Base-by-base conservation (phyloP, 2,797 vertebrate genomes). In the Poecile montanus region DNA sequence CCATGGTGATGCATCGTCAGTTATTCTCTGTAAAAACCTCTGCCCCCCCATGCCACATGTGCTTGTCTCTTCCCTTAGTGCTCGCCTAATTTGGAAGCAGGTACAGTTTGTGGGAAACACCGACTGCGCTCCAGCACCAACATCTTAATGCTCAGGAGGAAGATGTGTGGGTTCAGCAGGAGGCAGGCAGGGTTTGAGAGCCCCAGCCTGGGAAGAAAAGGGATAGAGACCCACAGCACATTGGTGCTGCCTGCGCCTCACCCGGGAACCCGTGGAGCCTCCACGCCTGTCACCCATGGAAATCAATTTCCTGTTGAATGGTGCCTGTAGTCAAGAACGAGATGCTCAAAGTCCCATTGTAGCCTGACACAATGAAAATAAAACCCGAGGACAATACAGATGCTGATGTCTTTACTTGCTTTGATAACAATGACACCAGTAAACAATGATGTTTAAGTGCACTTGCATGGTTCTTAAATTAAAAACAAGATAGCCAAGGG, bases 401-500 rank as follows among this genome's bases (percentile, higher is more conserved):
- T 95, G 86, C 93, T 96, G 95, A 97, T 91, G 91, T 97, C 97
- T 97, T 96, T 91, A 96, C 96, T 96, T 94, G 96, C 94, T 96
- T 95, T 96, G 95, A 96, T 96, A 97, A 97, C 96, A 94, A 95
- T 95, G 96, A 96, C 94, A 97, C 93, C 89, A 85, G 96, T 89
- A 97, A 97, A 97, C 96, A 97, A 97, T 96, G 95, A 95, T 89
- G 75, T 89, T 96, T 92, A 96, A 96, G 94, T 87, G 93, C 93
- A 89, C 81, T 96, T 96, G 94, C 93, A 94, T 86, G 91, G 93
- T 95, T 97, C 93, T 97, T 96, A 96, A 96, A 97, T 96, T 95
- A 97, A 97, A 97, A 96, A 95, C 97, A 96, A 96, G 96, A 92
- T 96, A 96, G 95, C 96, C 95, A 92, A 95, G 89, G 96, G 96